Evolutionary conservation across 2,113 vertebrate genomes (phyloP), one percentile per base, ranked within the genome.

Genomic region (Sinocyclocheilus grahami): DNA sequence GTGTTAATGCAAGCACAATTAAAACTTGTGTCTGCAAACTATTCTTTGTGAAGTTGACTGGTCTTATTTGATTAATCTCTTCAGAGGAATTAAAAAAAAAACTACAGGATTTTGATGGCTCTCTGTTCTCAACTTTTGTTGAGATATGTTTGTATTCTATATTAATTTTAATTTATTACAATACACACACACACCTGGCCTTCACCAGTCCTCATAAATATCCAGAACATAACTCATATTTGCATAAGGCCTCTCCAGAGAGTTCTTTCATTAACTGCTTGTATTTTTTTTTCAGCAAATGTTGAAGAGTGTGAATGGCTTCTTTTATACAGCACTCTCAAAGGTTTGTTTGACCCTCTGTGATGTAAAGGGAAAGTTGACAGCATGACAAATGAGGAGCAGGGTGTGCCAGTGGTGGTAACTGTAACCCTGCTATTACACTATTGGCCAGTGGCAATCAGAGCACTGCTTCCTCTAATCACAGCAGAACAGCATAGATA

Each of bases 341-440:
- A 42, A 51, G 12, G 24, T 53, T 30, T 51, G 27, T 69, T 77
- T 83, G 24, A 85, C 63, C 46, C 62, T 48, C 42, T 51, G 42
- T 74, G 37, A 84, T 14, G 12, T 42, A 39, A 72, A 82, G 69
- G 62, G 48, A 22, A 69, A 72, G 9, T 67, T 87, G 30, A 77
- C 88, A 85, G 84, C 89, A 86, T 90, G 88, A 88, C 13, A 74
- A 84, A 84, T 90, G 91, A 89, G 89, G 90, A 84, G 89, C 92
- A 92, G 78, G 89, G 89, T 83, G 84, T 81, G 85, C 74, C 85
- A 12, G 24, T 82, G 77, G 37, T 53, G 72, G 27, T 20, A 78
- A 82, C 65, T 14, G 65, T 63, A 84, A 69, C 78, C 37, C 65
- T 79, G 48, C 78, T 83, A 82, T 87, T 86, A 69, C 46, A 67